Evolutionary conservation across 37 sponge, comb jelly and placozoan species (phyloP).

Genomic region (Hormiphora californensis): DNA sequence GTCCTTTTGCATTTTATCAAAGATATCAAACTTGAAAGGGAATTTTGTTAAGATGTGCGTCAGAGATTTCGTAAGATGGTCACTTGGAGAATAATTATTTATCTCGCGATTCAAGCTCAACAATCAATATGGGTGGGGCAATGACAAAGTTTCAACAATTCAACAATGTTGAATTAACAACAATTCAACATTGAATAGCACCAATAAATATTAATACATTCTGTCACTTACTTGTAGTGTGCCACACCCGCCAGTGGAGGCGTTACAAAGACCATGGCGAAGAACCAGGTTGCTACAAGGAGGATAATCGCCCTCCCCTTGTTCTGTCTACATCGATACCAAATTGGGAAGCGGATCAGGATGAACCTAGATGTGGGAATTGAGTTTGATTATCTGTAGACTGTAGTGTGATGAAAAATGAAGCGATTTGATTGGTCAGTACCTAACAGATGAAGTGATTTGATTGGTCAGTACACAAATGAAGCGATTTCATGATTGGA

Average conservation of each 20-base stretch:
- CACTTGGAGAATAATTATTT: no score
- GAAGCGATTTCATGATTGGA: background rate
- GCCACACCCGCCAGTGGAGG: background rate
- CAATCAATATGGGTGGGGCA: no score
- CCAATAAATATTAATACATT: no score
- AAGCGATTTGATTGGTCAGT: background rate
- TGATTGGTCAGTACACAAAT: background rate
- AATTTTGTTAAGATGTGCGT: no score
- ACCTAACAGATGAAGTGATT: background rate
- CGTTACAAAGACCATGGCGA: background rate
- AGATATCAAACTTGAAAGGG: no score
- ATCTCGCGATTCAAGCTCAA: no score
- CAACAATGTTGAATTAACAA: no score
- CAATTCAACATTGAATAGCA: no score
- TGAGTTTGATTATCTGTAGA: background rate
- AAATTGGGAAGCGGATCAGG: conserved; percentile 16
- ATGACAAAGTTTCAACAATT: no score
- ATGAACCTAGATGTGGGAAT: background rate
- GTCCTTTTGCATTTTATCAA: no score
- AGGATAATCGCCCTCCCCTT: background rate
- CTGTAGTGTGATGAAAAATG: background rate
- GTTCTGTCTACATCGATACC: conserved; percentile 32
- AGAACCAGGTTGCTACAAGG: background rate
- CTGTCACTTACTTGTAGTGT: background rate
- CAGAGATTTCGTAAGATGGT: no score